Percentiles rank a stretch among this genome's conserved stretches.
These are phyloP conservation scores for Synergus laeviventris DNA, from an alignment of 2,888 invertebrate species.

Conservation along the genomic window DNA sequence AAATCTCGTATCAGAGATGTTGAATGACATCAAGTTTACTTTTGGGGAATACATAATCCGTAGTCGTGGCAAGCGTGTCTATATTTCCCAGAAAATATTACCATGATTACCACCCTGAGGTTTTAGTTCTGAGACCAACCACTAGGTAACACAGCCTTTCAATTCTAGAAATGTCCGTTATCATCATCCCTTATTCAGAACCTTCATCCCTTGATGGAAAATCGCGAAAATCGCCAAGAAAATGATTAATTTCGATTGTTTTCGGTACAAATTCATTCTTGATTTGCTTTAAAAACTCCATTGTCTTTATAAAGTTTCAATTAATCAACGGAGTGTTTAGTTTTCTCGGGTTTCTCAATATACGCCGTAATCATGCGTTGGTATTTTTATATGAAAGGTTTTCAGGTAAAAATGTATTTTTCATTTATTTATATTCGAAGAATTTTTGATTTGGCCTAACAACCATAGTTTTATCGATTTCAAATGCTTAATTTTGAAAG, in stretches of 20 bases:
- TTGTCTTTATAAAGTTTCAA: neutral
- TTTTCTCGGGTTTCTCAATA: neutral
- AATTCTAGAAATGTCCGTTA: neutral
- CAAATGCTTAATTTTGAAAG: neutral
- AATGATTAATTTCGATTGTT: neutral
- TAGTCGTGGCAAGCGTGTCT: no score
- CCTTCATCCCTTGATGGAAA: neutral
- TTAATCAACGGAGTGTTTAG: neutral
- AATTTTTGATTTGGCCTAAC: neutral
- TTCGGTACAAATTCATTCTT: neutral
- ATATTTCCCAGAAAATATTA: neutral
- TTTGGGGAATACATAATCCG: neutral
- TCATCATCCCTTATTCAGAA: neutral
- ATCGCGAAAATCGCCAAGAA: neutral
- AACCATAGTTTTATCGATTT: neutral
- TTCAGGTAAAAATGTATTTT: neutral
- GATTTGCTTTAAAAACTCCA: neutral
- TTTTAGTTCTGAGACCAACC: neutral
- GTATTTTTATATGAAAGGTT: neutral
- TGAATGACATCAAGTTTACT: neutral
- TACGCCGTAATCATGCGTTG: neutral
- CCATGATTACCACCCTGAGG: neutral
- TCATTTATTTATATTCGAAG: neutral
- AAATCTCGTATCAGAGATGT: no score
- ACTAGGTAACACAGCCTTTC: neutral